Base-by-base conservation (phyloP, 1,140 invertebrate genomes). In the Drosophila yakuba region DNA sequence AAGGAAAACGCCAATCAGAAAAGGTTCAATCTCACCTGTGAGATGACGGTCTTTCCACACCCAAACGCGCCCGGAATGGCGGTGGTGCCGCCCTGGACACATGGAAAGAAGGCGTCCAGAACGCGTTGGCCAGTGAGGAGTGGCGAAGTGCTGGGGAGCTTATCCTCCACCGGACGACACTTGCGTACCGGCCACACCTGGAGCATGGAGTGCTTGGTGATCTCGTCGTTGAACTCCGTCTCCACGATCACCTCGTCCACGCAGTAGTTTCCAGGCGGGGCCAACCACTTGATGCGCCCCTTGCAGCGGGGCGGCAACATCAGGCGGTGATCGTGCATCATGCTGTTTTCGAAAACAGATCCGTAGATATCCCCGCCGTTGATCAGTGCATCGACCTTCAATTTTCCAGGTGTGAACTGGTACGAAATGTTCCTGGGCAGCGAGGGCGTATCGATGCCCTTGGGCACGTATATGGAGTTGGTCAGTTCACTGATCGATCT, bases 11-110 rank as follows among this genome's bases (percentile, higher is more conserved):
- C 17, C 17, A 17, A 4, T 25, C 23, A 25, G 4, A 25, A 25
- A 25, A 25, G 25, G 4, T 4, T 4, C 4, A 25, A 3, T 25
- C 45, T 67, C 68, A 95, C 93, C 84, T 94, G 94, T 1, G 97
- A 93, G 38, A 92, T 96, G 93, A 91, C 95, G 0, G 91, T 92
- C 58, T 92, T 92, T 25, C 91, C 91, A 12, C 91, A 92, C 90
- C 97, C 97, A 91, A 98, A 98, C 93, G 97, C 97, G 51, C 98
- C 99, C 25, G 99, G 99, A 93, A 99, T 99, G 71, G 99, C 99
- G 0, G 99, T 99, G 4, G 99, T 99, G 86, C 99, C 99, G 77
- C 99, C 99, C 93, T 99, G 98, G 12, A 99, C 98, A 92, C 98
- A 98, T 4, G 99, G 99, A 94, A 99, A 99, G 2, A 99, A 95